A percentile compares a stretch with the other conserved stretches of the same genome.
Conservation (phyloP, 2,797 vertebrate genomes). For the Luscinia luscinia region DNA sequence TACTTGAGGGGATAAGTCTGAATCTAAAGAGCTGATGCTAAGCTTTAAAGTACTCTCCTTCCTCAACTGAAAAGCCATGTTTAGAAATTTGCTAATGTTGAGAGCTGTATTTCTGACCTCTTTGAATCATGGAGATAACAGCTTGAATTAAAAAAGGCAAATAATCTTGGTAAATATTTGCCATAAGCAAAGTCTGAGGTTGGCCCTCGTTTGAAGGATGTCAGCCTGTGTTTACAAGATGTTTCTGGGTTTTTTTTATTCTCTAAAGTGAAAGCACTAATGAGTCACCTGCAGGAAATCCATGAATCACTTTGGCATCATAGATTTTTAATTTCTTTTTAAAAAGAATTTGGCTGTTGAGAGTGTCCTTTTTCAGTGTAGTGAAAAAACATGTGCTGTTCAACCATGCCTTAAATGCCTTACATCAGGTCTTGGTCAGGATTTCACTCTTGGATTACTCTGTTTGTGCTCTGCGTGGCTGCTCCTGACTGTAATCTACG, state of each 20-base stretch:
- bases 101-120: not conserved
- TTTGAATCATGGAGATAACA: not conserved
- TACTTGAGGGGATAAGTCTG: not conserved
- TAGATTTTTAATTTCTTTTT: not conserved
- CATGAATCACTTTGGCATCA: conserved; percentile 18
- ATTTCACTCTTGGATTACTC: not conserved
- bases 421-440: not conserved
- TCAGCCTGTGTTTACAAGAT: conserved; percentile 17
- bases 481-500: not conserved
- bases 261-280: conserved; percentile 50
- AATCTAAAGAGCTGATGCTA: not conserved
- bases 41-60: not conserved
- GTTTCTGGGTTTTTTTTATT: not conserved
- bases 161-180: not conserved
- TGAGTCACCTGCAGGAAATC: conserved; percentile 57
- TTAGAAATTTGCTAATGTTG: not conserved
- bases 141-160: not conserved
- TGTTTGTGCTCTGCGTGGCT: not conserved
- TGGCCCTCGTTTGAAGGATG: not conserved
- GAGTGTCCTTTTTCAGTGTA: not conserved
- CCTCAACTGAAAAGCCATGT: not conserved
- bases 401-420: not conserved
- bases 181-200: not conserved
- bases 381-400: not conserved
- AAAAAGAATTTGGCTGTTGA: not conserved